These are phyloP conservation scores for Drosophila antonietae DNA, from an alignment of 2,888 invertebrate genomes.

Conservation along the genomic window DNA sequence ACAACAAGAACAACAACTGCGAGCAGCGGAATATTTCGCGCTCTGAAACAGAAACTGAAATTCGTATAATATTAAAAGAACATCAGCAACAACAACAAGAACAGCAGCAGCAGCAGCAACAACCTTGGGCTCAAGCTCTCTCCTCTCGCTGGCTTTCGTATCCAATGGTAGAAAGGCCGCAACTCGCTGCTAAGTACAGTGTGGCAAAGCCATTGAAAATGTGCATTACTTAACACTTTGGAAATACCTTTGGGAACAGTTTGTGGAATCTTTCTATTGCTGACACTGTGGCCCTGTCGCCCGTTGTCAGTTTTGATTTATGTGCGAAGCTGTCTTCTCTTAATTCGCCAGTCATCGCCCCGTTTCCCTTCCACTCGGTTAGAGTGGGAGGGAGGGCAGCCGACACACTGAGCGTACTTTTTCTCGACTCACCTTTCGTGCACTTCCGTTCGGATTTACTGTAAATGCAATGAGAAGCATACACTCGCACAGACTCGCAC, in stretches of 20 bases:
- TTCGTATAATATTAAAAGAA: constrained; percentile 37
- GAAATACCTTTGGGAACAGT: neutral
- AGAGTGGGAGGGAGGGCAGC: constrained; percentile 6
- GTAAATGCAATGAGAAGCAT: constrained; percentile 29
- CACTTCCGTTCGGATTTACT: constrained; percentile 55
- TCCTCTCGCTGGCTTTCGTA: constrained; percentile 16
- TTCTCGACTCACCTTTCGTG: constrained; percentile 50
- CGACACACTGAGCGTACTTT: constrained; percentile 25
- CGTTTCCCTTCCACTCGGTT: constrained; percentile 30
- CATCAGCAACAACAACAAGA: constrained; percentile 3
- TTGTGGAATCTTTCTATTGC: neutral
- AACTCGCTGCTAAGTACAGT: constrained; percentile 59
- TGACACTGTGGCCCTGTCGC: constrained; percentile 16
- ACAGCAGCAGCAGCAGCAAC: constrained; percentile 38
- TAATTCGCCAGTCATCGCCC: constrained; percentile 75
- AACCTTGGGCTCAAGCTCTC: constrained; percentile 71
- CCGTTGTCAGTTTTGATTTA: constrained; percentile 56
- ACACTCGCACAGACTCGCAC: neutral
- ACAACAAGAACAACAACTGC: constrained; percentile 3
- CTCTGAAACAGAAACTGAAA: constrained; percentile 46
- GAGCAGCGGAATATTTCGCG: constrained; percentile 48
- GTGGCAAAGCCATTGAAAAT: constrained; percentile 40
- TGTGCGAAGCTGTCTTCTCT: constrained; percentile 63
- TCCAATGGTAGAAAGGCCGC: constrained; percentile 32
- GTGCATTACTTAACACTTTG: constrained; percentile 24